Evolutionary conservation across 2,113 vertebrate species (phyloP), one percentile per base, ranked within the genome.

Genomic region (Callipepla squamata): DNA sequence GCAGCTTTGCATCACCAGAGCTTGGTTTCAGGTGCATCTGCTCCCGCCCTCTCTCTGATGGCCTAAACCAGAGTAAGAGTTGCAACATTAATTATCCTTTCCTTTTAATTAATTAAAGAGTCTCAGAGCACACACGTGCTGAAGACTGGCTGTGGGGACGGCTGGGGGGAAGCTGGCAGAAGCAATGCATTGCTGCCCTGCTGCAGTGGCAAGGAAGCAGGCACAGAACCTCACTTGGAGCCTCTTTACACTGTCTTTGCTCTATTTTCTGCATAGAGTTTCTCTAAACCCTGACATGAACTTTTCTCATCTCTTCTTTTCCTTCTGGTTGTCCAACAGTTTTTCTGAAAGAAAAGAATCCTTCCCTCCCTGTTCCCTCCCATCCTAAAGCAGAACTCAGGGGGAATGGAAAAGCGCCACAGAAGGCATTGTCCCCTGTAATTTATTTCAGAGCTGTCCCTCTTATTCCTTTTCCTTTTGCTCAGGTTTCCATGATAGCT

Each of bases 101-200:
- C 51, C 22, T 88, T 68, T 88, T 63, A 83, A 93, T 96, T 95
- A 95, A 95, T 94, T 83, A 77, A 69, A 77, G 85, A 75, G 61
- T 12, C 44, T 85, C 44, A 61, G 81, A 57, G 74, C 1, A 2
- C 15, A 36, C 47, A 23, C 62, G 28, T 74, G 38, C n/a, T 85
- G 59, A 89, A 85, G 61, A 32, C 25, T 90, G 72, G 65, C 91
- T 2, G 3, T 8, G 1, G 89, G 85, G 68, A 87, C 0, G 0
- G 51, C 19, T 80, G 58, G 17, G 44, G 86, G 58, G 32, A 12
- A 28, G 38, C 25, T 40, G 25, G 9, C 17, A 40, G 25, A 38
- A 63, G 61, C 16, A 12, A 28, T 26, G 17, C 11, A 1, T 76
- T 80, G 58, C 62, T 92, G 62, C 45, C 57, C 40, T n/a, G 34